phyloP scores from a whole-genome alignment of 2,113 vertebrate genomes.

The Tympanuchus pallidicinctus region DNA sequence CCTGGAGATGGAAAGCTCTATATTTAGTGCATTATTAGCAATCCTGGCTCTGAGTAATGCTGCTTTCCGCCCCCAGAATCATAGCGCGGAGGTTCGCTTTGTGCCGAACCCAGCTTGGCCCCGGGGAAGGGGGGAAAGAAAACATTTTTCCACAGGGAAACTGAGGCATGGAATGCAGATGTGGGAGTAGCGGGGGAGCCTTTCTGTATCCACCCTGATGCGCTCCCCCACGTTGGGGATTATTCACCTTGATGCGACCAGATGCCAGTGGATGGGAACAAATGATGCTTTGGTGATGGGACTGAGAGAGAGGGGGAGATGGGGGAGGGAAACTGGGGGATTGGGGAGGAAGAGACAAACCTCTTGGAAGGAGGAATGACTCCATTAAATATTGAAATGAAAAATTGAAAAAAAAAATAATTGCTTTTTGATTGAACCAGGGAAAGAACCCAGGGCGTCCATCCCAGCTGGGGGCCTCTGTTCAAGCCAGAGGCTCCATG shows the following conservation, averaged over 20 bases:
- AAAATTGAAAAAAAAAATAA: not conserved
- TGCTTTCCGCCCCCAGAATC: conserved; percentile 56
- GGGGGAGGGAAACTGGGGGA: rapidly evolving
- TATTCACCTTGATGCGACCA: not conserved
- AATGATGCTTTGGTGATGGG: not conserved
- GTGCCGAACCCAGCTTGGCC: not conserved
- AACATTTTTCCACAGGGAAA: not conserved
- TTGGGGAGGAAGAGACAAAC: not conserved
- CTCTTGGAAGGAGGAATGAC: not conserved
- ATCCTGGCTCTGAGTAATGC: conserved; percentile 64
- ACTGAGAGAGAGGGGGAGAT: not conserved
- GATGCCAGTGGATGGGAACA: conserved; percentile 11
- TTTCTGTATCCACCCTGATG: not conserved
- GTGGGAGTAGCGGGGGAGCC: not conserved
- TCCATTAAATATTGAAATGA: not conserved
- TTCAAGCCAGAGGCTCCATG: not conserved
- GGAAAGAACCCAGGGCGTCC: not conserved
- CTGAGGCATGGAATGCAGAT: not conserved
- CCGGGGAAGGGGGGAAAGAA: not conserved
- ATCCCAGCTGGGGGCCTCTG: rapidly evolving
- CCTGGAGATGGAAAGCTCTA: conserved; percentile 14
- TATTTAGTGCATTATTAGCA: conserved; percentile 63
- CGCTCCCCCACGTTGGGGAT: rapidly evolving
- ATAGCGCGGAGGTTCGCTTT: conserved; percentile 3
- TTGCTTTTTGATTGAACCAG: not conserved